Evolutionary conservation across 2,797 vertebrate genomes (phyloP).

Genomic region (Enteromius trimaculatus): DNA sequence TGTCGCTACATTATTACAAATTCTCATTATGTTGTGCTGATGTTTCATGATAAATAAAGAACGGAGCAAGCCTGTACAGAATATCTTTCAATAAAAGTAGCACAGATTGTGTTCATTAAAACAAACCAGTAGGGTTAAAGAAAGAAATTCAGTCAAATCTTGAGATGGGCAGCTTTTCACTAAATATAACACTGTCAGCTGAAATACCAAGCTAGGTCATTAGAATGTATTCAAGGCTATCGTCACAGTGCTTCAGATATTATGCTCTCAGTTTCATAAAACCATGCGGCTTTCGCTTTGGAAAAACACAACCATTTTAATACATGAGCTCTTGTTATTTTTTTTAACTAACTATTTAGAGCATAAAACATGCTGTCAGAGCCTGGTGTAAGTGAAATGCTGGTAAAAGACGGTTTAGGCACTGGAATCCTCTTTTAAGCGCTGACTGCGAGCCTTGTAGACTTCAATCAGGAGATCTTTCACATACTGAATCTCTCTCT

Average conservation of each 20-base stretch:
- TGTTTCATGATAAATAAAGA: slow-evolving; percentile 45
- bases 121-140: slow-evolving; percentile 21
- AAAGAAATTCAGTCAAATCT: slow-evolving; percentile 39
- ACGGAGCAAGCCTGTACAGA: slow-evolving; percentile 51
- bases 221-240: slow-evolving; percentile 51
- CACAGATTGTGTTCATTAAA: slow-evolving; percentile 30
- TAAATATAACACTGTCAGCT: slow-evolving; percentile 47
- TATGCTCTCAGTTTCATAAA: slow-evolving; percentile 67
- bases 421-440: slow-evolving; percentile 83
- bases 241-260: slow-evolving; percentile 79
- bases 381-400: slow-evolving; percentile 52
- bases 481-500: slow-evolving; percentile 93
- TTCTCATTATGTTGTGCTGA: slow-evolving; percentile 30
- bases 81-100: slow-evolving; percentile 16
- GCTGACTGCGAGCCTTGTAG: slow-evolving; percentile 93
- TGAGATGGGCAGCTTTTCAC: slow-evolving; percentile 34
- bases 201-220: slow-evolving; percentile 52
- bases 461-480: slow-evolving; percentile 95
- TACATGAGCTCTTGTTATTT: slow-evolving; percentile 27
- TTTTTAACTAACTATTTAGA: slow-evolving; percentile 43
- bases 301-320: slow-evolving; percentile 42
- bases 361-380: slow-evolving; percentile 54
- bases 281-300: slow-evolving; percentile 67
- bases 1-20: slow-evolving; percentile 16
- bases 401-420: slow-evolving; percentile 71